These are phyloP conservation scores for Sebastes iracundus DNA, from an alignment of 2,797 vertebrate genomes.

Conservation along the genomic window DNA sequence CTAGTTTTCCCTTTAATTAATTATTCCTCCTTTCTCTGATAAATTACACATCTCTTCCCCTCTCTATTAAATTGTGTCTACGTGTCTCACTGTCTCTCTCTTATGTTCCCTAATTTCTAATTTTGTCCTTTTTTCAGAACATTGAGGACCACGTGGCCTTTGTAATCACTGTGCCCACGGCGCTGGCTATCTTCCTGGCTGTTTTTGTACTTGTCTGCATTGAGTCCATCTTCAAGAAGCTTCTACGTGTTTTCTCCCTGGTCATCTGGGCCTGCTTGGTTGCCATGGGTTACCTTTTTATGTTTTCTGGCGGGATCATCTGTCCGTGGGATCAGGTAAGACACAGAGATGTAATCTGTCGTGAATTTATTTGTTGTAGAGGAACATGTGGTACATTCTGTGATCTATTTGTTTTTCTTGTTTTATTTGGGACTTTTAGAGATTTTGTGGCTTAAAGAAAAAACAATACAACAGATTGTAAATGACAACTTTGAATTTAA, in stretches of 20 bases:
- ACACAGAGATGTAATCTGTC: neutral
- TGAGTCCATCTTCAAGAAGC: constrained; percentile 96
- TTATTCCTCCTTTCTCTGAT: neutral
- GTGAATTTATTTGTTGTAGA: neutral
- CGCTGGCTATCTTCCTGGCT: constrained; percentile 96
- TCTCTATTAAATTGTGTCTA: neutral
- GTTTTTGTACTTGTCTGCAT: constrained; percentile 97
- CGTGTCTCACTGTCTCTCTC: neutral
- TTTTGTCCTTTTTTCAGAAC: constrained; percentile 80
- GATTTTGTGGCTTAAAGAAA: neutral
- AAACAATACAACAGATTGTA: neutral
- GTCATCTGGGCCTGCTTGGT: constrained; percentile 96
- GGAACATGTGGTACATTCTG: neutral
- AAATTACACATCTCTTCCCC: neutral
- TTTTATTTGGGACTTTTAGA: neutral
- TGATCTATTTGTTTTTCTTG: neutral
- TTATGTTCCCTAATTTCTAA: neutral
- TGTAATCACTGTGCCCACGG: constrained; percentile 96
- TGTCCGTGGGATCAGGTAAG: constrained; percentile 99
- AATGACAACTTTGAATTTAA: neutral
- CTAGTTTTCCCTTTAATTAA: neutral
- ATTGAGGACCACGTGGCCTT: constrained; percentile 94
- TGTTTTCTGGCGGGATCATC: constrained; percentile 96
- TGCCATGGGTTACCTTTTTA: constrained; percentile 97
- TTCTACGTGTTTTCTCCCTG: constrained; percentile 93